Percentiles rank a stretch among this genome's conserved stretches.
phyloP scores from a whole-genome alignment of 2,113 vertebrate genomes.

The Lates calcarifer region DNA sequence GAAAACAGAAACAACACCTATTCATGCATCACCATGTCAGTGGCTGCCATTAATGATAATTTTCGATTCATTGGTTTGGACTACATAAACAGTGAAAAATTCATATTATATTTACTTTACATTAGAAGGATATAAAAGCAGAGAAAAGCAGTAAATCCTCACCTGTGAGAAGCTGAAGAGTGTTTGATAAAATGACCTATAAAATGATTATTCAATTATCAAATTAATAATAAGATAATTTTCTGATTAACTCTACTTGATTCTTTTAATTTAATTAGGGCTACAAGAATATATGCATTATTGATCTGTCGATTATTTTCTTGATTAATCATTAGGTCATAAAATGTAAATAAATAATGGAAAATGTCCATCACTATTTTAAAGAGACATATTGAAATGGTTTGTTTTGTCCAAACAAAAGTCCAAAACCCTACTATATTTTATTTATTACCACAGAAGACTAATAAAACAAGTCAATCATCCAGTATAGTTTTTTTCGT shows the following conservation, averaged over 20 bases:
- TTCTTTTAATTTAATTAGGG: neutral
- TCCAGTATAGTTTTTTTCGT: neutral
- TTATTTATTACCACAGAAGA: too few relatives aligned
- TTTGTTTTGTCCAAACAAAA: neutral
- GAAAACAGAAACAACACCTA: conserved; percentile 20
- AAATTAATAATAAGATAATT: neutral
- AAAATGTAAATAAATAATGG: neutral
- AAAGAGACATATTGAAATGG: neutral
- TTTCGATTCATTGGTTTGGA: neutral
- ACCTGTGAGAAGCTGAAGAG: neutral
- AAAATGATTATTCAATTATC: neutral
- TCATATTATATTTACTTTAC: neutral
- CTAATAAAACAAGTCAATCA: neutral
- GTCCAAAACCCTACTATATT: too few relatives aligned
- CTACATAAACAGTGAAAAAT: neutral
- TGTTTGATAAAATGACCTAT: neutral
- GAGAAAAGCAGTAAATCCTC: neutral
- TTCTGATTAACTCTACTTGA: neutral
- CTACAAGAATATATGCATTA: neutral
- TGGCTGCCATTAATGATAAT: neutral
- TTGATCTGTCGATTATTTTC: neutral
- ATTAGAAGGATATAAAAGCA: neutral
- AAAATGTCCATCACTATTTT: neutral
- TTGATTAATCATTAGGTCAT: neutral
- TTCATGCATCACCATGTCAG: neutral